Conservation (phyloP, 2,888 invertebrate genomes). For the Microctonus aethiopoides region DNA sequence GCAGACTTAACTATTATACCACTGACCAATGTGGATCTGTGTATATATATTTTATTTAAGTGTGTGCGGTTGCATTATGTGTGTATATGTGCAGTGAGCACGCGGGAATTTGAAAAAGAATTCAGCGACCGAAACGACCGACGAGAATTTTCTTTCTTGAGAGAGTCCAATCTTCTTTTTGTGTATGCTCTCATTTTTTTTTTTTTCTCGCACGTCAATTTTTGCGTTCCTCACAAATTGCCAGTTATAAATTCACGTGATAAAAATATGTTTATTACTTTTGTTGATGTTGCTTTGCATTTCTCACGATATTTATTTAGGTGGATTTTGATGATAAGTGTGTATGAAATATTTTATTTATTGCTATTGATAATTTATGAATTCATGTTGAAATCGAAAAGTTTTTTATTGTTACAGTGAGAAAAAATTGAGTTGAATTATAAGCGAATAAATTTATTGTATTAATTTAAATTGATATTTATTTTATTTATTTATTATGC, state of each 20-base stretch:
- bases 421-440: too few species aligned
- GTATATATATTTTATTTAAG: background rate
- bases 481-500: too few species aligned
- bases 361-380: too few species aligned
- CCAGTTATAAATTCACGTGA: background rate
- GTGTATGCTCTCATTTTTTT: slow-evolving; percentile 2
- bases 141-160: background rate
- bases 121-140: slow-evolving; percentile 19
- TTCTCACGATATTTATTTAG: background rate
- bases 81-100: background rate
- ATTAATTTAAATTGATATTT: too few species aligned
- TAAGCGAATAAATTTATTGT: too few species aligned
- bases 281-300: background rate
- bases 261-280: background rate
- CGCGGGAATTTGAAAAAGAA: slow-evolving; percentile 9
- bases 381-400: too few species aligned
- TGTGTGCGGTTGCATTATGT: too few species aligned
- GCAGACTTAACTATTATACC: slow-evolving; percentile 5
- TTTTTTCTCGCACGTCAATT: background rate
- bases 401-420: too few species aligned
- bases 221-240: slow-evolving; percentile 16
- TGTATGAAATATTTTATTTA: background rate
- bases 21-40: background rate
- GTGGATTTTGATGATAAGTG: background rate
- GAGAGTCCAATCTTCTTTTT: slow-evolving; percentile 2